Evolutionary conservation across 2,888 invertebrate species (phyloP).

Genomic region (Caenorhabditis sulstoni): DNA sequence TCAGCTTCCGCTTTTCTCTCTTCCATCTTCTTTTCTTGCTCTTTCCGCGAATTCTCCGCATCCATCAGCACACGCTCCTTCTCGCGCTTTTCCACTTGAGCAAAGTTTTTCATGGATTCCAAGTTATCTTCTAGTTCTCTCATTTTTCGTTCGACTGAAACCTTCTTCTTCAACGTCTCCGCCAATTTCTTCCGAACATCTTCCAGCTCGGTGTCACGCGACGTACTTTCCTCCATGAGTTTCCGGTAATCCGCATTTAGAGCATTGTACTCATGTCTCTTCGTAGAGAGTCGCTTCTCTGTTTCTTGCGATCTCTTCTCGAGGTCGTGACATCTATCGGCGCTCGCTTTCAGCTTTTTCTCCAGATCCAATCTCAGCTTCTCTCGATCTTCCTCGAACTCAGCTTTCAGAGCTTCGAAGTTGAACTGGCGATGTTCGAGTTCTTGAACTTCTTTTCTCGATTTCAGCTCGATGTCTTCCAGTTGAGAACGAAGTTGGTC

Average conservation of each 20-base stretch:
- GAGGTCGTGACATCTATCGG: background rate
- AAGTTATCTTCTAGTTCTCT: constrained; percentile 30
- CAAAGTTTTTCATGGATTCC: background rate
- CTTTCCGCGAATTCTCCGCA: background rate
- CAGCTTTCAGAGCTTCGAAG: constrained; percentile 31
- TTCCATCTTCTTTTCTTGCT: too few relatives aligned
- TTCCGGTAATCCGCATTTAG: too few relatives aligned
- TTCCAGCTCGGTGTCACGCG: too few relatives aligned
- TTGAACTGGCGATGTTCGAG: constrained; percentile 44
- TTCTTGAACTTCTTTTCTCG: constrained; percentile 25
- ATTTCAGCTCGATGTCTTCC: constrained; percentile 18
- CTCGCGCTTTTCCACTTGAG: background rate
- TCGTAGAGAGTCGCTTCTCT: constrained; percentile 21
- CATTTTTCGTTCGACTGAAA: constrained; percentile 20
- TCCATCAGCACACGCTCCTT: background rate
- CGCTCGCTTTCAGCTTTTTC: constrained; percentile 13
- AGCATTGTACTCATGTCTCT: too few relatives aligned
- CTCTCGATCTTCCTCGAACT: constrained; percentile 36
- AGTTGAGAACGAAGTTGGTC: constrained; percentile 33
- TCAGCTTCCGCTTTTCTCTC: background rate
- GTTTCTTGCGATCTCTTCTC: constrained; percentile 10
- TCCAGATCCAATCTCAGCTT: constrained; percentile 32
- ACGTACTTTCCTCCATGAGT: too few relatives aligned
- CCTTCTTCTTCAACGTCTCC: background rate
- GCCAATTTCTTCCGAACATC: constrained; percentile 30